Evolutionary conservation across 2,797 vertebrate species (phyloP), one percentile per base, ranked within the genome.

Genomic region (Argyrosomus regius): DNA sequence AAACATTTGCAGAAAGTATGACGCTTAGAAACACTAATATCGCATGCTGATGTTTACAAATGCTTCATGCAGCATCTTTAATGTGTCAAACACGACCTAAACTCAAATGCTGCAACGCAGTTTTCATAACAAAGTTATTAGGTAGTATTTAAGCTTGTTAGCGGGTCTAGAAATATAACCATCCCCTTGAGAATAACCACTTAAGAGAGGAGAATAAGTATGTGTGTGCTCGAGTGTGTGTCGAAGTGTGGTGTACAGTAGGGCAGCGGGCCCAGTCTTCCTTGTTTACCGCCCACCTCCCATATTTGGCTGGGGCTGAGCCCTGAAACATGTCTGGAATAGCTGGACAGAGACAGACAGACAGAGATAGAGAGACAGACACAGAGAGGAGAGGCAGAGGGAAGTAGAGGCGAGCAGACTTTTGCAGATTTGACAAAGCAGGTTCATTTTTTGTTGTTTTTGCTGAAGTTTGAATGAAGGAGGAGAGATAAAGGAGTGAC

Each of bases 251-350:
- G 57, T 54, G 72, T 87, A 82, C 86, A 85, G 83, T 87, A 72
- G 62, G 70, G 81, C 80, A 69, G 72, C 39, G 17, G 77, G 83
- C 81, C 82, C 79, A 68, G 86, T 74, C 87, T 83, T 86, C 90
- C 88, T 88, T 93, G 92, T 95, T 96, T 93, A 93, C 94, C 75
- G 89, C 84, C 89, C 81, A 81, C 86, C 77, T 93, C 82, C 96
- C 96, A 95, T 97, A 96, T 97, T 97, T 96, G 96, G 96, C 93
- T 90, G 90, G 88, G 89, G 93, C 94, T 85, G 92, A 91, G 94
- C 93, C 91, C 83, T 82, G 82, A 88, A 93, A 93, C 94, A 93
- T 95, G 93, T 95, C 94, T 95, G 88, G 92, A 95, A 95, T 95
- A 93, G 86, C 88, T 85, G 82, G 89, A 83, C 76, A 82, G 92